Conservation (phyloP, 2,113 vertebrate species). For the Myotis brandtii region DNA sequence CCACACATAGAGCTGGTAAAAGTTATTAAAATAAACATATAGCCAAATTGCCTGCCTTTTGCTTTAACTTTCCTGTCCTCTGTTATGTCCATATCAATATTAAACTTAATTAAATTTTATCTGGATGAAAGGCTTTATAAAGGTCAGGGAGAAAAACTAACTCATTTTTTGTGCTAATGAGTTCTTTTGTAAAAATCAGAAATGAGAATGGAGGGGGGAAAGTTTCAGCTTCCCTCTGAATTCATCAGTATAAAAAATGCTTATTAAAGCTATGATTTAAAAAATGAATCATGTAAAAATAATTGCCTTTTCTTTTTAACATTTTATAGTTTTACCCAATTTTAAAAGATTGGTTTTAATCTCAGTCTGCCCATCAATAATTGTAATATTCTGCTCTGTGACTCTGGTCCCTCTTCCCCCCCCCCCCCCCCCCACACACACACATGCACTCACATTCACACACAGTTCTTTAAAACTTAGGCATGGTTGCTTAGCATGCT, state of each 20-base stretch:
- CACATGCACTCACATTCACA: neutral
- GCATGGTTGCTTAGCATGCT: neutral
- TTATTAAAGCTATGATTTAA: neutral
- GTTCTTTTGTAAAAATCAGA: constrained; percentile 56
- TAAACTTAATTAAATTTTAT: constrained; percentile 56
- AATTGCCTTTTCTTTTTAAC: neutral
- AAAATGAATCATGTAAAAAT: neutral
- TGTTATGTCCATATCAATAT: neutral
- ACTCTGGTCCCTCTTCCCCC: too few species aligned
- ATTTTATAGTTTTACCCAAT: neutral
- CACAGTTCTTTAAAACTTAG: neutral
- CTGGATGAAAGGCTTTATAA: constrained; percentile 44
- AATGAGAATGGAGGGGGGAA: neutral
- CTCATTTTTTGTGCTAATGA: constrained; percentile 42
- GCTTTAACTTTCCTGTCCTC: neutral
- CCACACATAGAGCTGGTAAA: neutral
- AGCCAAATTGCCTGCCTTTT: constrained; percentile 2
- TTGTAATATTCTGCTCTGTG: neutral
- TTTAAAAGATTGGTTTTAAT: constrained; percentile 41
- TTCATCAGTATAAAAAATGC: neutral
- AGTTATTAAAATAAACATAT: neutral
- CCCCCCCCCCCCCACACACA: too few species aligned
- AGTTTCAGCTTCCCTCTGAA: neutral
- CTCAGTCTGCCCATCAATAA: neutral
- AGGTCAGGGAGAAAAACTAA: constrained; percentile 13